Percentiles rank a stretch among this genome's conserved stretches.
Conservation (phyloP, 2,797 vertebrate species). For the Myripristis jacobus region DNA sequence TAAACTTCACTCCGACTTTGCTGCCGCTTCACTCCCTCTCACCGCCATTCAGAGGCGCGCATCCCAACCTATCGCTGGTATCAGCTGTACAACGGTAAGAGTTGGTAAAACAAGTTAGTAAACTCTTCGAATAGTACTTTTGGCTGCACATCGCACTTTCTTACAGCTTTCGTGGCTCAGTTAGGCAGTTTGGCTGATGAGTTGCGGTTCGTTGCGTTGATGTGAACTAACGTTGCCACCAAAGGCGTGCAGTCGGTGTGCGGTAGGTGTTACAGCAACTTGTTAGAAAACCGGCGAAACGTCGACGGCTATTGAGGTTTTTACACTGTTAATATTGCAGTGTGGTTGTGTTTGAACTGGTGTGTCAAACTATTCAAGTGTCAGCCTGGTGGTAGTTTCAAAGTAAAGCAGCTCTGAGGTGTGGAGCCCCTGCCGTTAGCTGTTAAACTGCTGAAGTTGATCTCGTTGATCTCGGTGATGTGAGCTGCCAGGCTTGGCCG, state of each 20-base stretch:
- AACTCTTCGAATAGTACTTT: background rate
- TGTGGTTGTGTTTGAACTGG: background rate
- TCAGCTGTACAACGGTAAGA: slow-evolving; percentile 78
- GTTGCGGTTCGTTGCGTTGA: background rate
- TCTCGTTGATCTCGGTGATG: slow-evolving; percentile 1
- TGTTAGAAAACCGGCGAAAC: slow-evolving; percentile 13
- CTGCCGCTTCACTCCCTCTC: slow-evolving; percentile 57
- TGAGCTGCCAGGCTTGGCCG: slow-evolving; percentile 9
- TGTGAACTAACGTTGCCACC: background rate
- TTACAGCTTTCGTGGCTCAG: fast-evolving
- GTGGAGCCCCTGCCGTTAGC: slow-evolving; percentile 9
- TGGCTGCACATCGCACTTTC: fast-evolving
- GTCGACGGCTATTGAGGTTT: fast-evolving
- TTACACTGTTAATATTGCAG: background rate
- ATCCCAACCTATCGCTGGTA: slow-evolving; percentile 10
- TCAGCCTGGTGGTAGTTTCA: background rate
- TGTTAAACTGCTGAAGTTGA: slow-evolving; percentile 70
- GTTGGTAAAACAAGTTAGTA: background rate
- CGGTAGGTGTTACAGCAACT: slow-evolving; percentile 13
- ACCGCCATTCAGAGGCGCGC: slow-evolving; percentile 61
- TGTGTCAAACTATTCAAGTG: background rate
- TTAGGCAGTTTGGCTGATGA: background rate
- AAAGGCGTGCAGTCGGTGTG: background rate
- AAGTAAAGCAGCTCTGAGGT: slow-evolving; percentile 27
- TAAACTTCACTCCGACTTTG: slow-evolving; percentile 31